Conservation (phyloP, 2,113 vertebrate species). For the Cranoglanis bouderius region DNA sequence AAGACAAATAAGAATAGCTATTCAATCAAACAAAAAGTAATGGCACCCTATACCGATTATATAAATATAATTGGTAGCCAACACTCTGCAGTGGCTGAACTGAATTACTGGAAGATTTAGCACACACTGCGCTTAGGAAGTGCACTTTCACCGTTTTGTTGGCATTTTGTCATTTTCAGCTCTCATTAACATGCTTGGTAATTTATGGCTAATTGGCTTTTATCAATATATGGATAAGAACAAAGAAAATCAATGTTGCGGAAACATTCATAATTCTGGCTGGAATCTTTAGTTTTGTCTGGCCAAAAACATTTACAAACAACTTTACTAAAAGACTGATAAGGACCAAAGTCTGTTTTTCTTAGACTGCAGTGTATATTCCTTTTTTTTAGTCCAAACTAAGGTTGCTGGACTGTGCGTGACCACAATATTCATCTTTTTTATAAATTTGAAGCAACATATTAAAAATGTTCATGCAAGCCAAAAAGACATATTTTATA, state of each 20-base stretch:
- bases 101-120: neutral
- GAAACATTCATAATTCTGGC: neutral
- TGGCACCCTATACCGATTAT: neutral
- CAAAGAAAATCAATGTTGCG: neutral
- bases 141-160: neutral
- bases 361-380: neutral
- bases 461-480: neutral
- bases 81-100: neutral
- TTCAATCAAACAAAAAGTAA: neutral
- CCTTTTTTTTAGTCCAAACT: neutral
- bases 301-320: neutral
- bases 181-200: neutral
- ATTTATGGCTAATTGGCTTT: neutral
- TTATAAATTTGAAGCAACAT: neutral
- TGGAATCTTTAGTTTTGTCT: neutral
- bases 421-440: neutral
- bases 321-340: neutral
- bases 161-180: neutral
- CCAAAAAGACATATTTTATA: neutral
- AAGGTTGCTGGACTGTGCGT: neutral
- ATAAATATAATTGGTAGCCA: neutral
- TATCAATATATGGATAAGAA: neutral
- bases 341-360: neutral
- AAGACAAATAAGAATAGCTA: neutral
- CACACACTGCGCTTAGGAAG: neutral